A percentile compares a stretch with the other conserved stretches of the same genome.
phyloP scores from a whole-genome alignment of 2,113 vertebrate species.

The Ptilonorhynchus violaceus region DNA sequence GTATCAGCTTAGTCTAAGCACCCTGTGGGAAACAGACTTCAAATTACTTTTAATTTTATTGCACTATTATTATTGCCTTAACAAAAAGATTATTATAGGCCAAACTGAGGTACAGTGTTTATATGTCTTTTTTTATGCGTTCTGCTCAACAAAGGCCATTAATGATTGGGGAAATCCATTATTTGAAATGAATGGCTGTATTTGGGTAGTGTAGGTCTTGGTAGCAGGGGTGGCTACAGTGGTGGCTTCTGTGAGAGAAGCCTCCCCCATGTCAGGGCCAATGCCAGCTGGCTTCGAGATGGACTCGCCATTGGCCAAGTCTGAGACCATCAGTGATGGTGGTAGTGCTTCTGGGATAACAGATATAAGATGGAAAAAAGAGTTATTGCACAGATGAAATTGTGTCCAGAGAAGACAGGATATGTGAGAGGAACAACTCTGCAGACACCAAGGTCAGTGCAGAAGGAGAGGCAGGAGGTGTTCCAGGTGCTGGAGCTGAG shows the following conservation, averaged over 20 bases:
- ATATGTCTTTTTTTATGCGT: neutral
- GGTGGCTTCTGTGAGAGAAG: neutral
- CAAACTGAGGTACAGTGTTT: neutral
- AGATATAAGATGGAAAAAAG: neutral
- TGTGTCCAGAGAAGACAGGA: neutral
- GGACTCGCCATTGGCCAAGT: neutral
- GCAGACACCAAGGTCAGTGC: neutral
- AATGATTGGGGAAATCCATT: neutral
- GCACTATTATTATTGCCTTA: neutral
- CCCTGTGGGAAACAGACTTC: neutral
- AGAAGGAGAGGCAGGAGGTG: neutral
- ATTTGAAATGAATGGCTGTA: neutral
- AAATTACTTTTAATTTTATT: neutral
- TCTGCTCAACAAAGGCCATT: neutral
- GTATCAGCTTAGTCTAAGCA: neutral
- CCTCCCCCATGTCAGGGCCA: neutral
- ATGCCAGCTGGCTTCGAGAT: neutral
- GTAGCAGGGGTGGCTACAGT: neutral
- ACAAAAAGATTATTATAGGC: neutral
- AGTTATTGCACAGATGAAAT: neutral
- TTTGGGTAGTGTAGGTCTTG: neutral
- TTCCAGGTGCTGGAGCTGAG: rapidly evolving
- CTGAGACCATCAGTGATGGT: neutral
- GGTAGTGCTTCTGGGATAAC: neutral
- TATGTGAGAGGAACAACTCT: neutral